Base-by-base conservation (phyloP, 1,140 invertebrate species). In the Camponotus vicinus region DNA sequence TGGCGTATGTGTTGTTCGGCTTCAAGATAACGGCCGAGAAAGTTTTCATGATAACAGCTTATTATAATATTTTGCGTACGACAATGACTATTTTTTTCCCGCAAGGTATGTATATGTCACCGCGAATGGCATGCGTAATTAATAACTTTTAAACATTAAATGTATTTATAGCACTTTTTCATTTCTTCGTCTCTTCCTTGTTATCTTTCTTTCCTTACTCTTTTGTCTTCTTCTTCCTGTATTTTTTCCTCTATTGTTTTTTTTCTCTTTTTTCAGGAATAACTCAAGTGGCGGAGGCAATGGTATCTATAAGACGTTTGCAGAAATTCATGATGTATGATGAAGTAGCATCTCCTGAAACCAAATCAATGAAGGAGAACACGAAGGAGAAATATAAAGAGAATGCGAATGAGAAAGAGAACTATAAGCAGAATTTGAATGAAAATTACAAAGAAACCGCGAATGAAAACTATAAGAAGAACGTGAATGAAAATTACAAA, bases 21-120 rank as follows among this genome's bases (percentile, higher is more conserved):
- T 95, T 96, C 84, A 96, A 66, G 87, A 92, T 57, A 94, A 97
- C 96, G 0, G 97, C 98, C 0, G 96, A 98, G 84, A 97, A 96
- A 92, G 97, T 97, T 0, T 98, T 97, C 92, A 97, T 97, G 3
- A 95, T 98, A 5, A 97, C 97, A 3, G 96, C 97, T 0, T 97
- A 97, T 89, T 98, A 97, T 86, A 97, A 97, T 83, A 96, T 97
- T 89, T 92, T 98, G 9, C 96, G 97, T 49, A 96, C 96, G 84
- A 97, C 97, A 0, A 96, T 98, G 94, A 97, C 97, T 0, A 96
- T 97, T 18, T 97, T 97, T 86, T 96, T 98, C 88, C 97, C 97
- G 0, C 94, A 97, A 91, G 96, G 97, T 21, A 96, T 57, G 55
- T 9, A 49, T 64, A 57, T 2, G 15, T 11, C n/a, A 8, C 4